Conservation (phyloP, 2,797 vertebrate genomes). For the Coilia nasus region DNA sequence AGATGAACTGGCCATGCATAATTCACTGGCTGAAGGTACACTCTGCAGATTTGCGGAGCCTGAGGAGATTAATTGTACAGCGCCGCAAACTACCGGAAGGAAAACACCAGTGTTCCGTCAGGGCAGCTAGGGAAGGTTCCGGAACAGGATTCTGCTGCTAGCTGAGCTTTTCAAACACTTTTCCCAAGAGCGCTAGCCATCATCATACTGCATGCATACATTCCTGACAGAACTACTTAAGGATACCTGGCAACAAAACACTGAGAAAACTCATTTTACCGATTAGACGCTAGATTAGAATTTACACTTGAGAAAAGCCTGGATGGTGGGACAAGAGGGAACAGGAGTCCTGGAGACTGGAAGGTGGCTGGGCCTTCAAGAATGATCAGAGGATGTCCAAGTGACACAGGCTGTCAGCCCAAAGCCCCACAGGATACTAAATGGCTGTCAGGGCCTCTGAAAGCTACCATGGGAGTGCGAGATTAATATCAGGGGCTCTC, state of each 20-base stretch:
- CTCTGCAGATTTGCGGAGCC: neutral
- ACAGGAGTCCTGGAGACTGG: neutral
- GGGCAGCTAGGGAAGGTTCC: neutral
- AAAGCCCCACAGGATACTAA: neutral
- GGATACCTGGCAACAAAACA: neutral
- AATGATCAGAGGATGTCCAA: neutral
- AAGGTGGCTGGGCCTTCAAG: neutral
- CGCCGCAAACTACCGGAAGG: neutral
- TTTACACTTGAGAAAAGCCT: neutral
- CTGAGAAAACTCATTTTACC: neutral
- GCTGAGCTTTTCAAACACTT: neutral
- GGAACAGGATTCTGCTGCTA: neutral
- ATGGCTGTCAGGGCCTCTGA: no score
- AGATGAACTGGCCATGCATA: neutral
- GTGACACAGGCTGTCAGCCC: neutral
- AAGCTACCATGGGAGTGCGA: no score
- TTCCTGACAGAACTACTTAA: neutral
- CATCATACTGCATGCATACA: neutral
- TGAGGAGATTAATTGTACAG: constrained; percentile 21
- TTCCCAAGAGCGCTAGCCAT: neutral
- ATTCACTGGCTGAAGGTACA: neutral
- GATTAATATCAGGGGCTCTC: no score
- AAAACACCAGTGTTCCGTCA: neutral
- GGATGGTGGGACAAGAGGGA: neutral
- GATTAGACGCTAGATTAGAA: neutral